These are phyloP conservation scores for Typhlichthys eigenmanni DNA, from an alignment of 2,797 vertebrate species.

Conservation along the genomic window DNA sequence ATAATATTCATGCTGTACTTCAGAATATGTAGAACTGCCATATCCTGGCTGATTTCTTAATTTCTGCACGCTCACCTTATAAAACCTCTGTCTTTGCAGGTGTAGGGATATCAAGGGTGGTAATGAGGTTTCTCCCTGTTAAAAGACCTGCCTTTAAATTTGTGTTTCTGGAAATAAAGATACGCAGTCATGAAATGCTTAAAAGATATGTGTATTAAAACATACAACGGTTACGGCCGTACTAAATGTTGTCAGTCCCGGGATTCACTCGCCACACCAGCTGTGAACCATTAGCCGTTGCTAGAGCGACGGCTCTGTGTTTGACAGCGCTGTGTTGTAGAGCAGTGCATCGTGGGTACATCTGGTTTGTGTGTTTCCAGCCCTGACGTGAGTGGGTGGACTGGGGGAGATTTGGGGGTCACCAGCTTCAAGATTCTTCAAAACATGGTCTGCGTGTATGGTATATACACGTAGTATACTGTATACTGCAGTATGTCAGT, in stretches of 20 bases:
- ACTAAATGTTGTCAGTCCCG: conserved; percentile 34
- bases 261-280: conserved; percentile 59
- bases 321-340: conserved; percentile 66
- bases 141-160: conserved; percentile 21
- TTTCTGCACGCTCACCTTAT: conserved; percentile 25
- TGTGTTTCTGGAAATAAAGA: conserved; percentile 32
- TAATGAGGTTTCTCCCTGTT: background rate
- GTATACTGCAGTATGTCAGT: no score
- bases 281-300: conserved; percentile 78
- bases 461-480: no score
- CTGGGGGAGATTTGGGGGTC: conserved; percentile 44
- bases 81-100: conserved; percentile 28
- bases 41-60: background rate
- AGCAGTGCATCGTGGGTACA: conserved; percentile 58
- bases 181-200: conserved; percentile 17
- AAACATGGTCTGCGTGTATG: background rate
- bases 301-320: conserved; percentile 69
- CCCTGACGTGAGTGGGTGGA: conserved; percentile 30
- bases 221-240: background rate
- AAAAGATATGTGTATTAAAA: conserved; percentile 32
- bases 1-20: background rate
- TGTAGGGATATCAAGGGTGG: conserved; percentile 25
- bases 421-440: conserved; percentile 32
- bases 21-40: background rate
- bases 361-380: conserved; percentile 68